A percentile compares a stretch with the other conserved stretches of the same genome.
Evolutionary conservation across 2,113 vertebrate species (phyloP).

Genomic region (Rattus norvegicus): GRCr8 NC_086023.1:96273501-96274000

Average conservation of each 20-base stretch:
- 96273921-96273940: not conserved
- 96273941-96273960: not conserved
- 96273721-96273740: not conserved
- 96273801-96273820: not conserved
- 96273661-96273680: not conserved
- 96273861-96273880: not conserved
- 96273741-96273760: not conserved
- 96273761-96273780: not conserved
- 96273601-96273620: not conserved
- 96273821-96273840: not conserved
- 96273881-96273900: not conserved
- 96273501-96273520: not conserved
- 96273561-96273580: accelerated
- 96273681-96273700: not conserved
- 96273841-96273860: not conserved
- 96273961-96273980: not conserved
- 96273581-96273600: not conserved
- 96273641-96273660: not conserved
- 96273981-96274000: too few species aligned
- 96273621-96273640: not conserved
- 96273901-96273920: not conserved
- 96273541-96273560: too few species aligned
- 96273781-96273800: not conserved
- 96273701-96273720: not conserved
- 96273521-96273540: not conserved